Base-by-base conservation (phyloP, 2,888 invertebrate species). In the Phyto melanocephala region DNA sequence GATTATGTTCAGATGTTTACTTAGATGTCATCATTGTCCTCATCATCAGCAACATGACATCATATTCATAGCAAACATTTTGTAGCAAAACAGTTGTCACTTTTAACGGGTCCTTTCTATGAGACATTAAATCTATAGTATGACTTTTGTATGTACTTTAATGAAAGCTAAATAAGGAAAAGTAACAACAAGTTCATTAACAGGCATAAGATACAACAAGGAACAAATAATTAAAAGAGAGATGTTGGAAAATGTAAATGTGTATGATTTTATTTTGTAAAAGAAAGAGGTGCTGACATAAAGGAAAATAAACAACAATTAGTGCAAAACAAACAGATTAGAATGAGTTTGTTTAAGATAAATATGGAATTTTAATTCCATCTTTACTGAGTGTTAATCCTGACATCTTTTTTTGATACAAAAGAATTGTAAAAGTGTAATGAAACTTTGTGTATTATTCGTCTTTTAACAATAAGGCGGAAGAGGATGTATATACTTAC, bases 91-190 rank as follows among this genome's bases (percentile, higher is more conserved):
- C 42, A 77, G 56, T 77, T 77, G 72, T 81, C 67, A 68, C 40
- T 62, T 28, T 47, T 22, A 70, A 47, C 37, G 63, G 33, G 33
- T 45, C 15, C 47, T 40, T 17, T 58, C 15, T 58, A 22, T 33
- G 10, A 42, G 52, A 54, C 24, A 35, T 68, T 68, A 52, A 62
- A 35, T 50, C 33, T 22, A 6, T 50, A 50, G 20, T 67, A 67
- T 45, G 60, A 52, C 67, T 60, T 70, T 79, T 74, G 67, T 74
- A 28, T 28, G 28, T 68, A 60, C 60, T 77, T 81, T 78, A 78
- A 77, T 81, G 77, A 81, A 81, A 68, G 81, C 74, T 56, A 74
- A 81, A 78, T 78, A 78, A 56, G 47, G 42, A 68, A 50, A 74
- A 54, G 68, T 63, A 52, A 58, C 71, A 72, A 72, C 81, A 78